These are phyloP conservation scores for Volucella inflata DNA, from an alignment of 2,888 invertebrate genomes.

Conservation along the genomic window DNA sequence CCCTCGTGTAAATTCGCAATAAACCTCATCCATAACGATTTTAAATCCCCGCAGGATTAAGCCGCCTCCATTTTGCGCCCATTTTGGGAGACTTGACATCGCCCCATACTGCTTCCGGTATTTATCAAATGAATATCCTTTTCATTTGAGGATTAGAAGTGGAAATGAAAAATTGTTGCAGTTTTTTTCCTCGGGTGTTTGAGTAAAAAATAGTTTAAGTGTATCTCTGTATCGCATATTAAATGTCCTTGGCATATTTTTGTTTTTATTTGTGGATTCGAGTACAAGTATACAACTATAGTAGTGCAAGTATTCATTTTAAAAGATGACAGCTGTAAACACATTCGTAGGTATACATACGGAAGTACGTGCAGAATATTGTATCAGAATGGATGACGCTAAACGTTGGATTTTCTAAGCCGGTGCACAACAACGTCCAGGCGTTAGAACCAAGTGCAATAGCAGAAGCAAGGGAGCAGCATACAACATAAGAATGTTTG, in stretches of 20 bases:
- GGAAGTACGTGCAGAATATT: constrained; percentile 2
- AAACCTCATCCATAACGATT: constrained; percentile 51
- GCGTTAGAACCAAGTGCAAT: too few relatives aligned
- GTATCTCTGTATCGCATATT: neutral
- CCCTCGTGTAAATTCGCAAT: constrained; percentile 51
- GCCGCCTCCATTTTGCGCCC: neutral
- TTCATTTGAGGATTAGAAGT: constrained; percentile 45
- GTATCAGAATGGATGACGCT: constrained; percentile 6
- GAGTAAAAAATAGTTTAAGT: constrained; percentile 41
- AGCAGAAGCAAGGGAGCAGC: too few relatives aligned
- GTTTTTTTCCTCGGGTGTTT: neutral
- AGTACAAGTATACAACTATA: neutral
- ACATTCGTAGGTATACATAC: constrained; percentile 21
- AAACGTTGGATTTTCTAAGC: constrained; percentile 8
- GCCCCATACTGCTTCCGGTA: neutral
- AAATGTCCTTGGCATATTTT: constrained; percentile 45
- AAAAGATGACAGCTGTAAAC: constrained; percentile 11
- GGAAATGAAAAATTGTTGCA: constrained; percentile 39
- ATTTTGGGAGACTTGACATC: neutral
- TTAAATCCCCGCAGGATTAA: constrained; percentile 34
- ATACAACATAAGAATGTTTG: constrained; percentile 71
- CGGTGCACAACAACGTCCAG: neutral
- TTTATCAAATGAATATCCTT: constrained; percentile 46
- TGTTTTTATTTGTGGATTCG: neutral
- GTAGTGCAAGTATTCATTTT: constrained; percentile 14